Evolutionary conservation across 2,113 vertebrate genomes (phyloP).

Genomic region (Gambusia affinis): DNA sequence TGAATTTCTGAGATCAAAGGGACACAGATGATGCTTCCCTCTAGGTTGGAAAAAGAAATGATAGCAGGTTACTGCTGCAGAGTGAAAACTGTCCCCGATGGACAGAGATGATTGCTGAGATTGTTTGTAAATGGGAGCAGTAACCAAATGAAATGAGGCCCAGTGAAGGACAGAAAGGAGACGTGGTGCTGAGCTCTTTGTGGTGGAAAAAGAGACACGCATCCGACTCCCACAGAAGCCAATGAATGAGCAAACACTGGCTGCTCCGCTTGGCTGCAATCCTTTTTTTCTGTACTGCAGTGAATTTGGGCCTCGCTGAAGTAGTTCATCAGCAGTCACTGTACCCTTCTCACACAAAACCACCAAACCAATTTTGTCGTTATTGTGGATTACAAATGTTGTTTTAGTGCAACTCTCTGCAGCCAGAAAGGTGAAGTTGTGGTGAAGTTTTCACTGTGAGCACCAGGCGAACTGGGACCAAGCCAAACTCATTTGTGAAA

Average conservation of each 20-base stretch:
- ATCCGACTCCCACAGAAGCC: conserved; percentile 62
- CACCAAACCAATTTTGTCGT: conserved; percentile 4
- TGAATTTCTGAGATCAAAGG: conserved; percentile 54
- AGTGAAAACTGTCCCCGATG: conserved; percentile 25
- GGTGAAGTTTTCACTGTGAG: conserved; percentile 8
- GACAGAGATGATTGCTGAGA: conserved; percentile 28
- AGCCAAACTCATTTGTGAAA: neutral
- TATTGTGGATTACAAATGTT: conserved; percentile 11
- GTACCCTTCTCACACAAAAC: conserved; percentile 23
- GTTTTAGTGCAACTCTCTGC: conserved; percentile 6
- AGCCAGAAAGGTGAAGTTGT: conserved; percentile 13
- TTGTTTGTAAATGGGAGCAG: conserved; percentile 19
- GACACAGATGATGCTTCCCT: conserved; percentile 41
- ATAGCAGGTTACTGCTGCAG: conserved; percentile 19
- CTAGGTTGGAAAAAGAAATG: conserved; percentile 17
- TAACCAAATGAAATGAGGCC: conserved; percentile 32
- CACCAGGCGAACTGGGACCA: neutral
- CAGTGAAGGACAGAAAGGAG: conserved; percentile 24
- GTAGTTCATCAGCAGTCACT: conserved; percentile 33
- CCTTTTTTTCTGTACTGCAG: conserved; percentile 18
- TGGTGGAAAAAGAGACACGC: conserved; percentile 32
- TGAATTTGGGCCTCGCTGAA: conserved; percentile 56
- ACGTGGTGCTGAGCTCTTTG: conserved; percentile 24
- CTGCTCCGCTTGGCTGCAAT: conserved; percentile 43
- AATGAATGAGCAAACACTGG: conserved; percentile 47